Evolutionary conservation across 2,113 vertebrate species (phyloP).

Genomic region (Castor canadensis): DNA sequence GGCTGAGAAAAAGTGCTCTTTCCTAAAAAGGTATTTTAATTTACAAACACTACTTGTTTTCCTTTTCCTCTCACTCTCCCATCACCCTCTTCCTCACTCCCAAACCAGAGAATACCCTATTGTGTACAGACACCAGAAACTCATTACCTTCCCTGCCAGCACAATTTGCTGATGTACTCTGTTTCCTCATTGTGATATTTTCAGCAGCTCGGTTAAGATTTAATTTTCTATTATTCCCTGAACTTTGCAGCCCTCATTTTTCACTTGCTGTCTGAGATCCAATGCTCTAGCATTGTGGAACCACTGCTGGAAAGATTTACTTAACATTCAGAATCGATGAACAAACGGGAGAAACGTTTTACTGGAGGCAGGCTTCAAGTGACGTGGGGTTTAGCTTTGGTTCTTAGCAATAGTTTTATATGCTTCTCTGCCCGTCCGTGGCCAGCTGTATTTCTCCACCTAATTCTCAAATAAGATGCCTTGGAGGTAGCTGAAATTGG

Average conservation of each 20-base stretch:
- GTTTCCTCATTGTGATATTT: neutral
- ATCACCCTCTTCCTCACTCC: neutral
- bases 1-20: neutral
- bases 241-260: constrained; percentile 62
- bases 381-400: constrained; percentile 47
- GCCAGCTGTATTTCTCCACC: constrained; percentile 15
- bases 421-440: neutral
- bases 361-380: constrained; percentile 40
- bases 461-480: constrained; percentile 41
- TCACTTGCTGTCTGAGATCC: constrained; percentile 27
- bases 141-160: neutral
- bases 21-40: constrained; percentile 9
- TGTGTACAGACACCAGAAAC: neutral
- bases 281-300: constrained; percentile 45
- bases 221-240: constrained; percentile 61
- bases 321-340: constrained; percentile 69
- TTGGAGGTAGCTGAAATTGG: neutral
- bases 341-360: constrained; percentile 53
- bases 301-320: constrained; percentile 57
- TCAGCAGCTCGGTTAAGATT: constrained; percentile 51
- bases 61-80: neutral
- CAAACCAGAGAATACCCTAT: neutral
- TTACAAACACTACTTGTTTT: constrained; percentile 11
- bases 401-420: constrained; percentile 29
- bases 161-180: neutral